Base-by-base conservation (phyloP, 2,888 invertebrate genomes). In the Buathra laborator region DNA sequence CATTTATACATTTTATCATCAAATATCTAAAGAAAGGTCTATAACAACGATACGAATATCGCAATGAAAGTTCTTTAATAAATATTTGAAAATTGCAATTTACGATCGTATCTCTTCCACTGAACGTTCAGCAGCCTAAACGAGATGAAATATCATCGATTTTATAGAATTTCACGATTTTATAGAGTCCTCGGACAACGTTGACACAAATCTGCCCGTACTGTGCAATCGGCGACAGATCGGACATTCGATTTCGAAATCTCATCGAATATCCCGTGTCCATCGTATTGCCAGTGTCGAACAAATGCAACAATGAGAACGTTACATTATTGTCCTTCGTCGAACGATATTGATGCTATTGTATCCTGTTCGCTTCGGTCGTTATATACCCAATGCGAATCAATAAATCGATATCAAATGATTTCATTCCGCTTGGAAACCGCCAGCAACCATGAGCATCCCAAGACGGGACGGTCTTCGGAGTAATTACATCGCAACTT, bases 361-460 rank as follows among this genome's bases (percentile, higher is more conserved):
- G 46, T 64, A 51, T 37, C 43, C 29, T 12, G 12, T 51, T 16
- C 37, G 64, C 62, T 29, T 48, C 12, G 44, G 29, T 7, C 37
- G 19, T 12, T 56, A 71, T 51, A 29, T 51, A 24, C 19, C 12
- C 14, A 48, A 24, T 48, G 43, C 48, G n/a, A 29, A 77, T 77
- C 75, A 44, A 78, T 81, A 70, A 81, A 81, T 85, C 81, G 78
- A 85, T 81, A 70, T 71, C 56, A 46, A 78, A 78, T 74, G 74
- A 85, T 81, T 75, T 78, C 48, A 84, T 74, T 77, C 77, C 72
- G 56, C 16, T 72, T 77, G 68, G 68, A 67, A 68, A 68, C 9
- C 71, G 68, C 48, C 76, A 77, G 53, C 64, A 64, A 66, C 81
- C 81, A 84, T 29, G 53, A 81, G 74, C 37, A 68, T 74, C 76